These are phyloP conservation scores for Syngnathus scovelli DNA, from an alignment of 2,113 vertebrate species.

Conservation along the genomic window DNA sequence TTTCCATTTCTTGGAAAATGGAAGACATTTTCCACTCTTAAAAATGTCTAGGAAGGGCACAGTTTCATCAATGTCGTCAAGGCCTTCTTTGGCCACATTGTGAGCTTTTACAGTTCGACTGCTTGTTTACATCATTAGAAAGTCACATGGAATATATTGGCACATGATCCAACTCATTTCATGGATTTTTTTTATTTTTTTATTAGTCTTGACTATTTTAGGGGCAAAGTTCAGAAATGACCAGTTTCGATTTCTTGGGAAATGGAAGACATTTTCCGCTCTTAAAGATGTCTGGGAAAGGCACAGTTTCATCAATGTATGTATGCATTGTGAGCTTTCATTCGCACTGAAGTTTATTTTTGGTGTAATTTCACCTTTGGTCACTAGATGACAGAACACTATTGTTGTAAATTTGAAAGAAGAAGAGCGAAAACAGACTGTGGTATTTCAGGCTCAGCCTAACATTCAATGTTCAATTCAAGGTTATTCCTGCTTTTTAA, in stretches of 20 bases:
- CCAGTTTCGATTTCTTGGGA: constrained; percentile 22
- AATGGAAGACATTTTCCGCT: constrained; percentile 37
- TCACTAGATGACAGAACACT: too few relatives aligned
- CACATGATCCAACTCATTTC: too few relatives aligned
- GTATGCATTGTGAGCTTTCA: background rate
- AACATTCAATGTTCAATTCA: too few relatives aligned
- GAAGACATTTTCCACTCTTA: constrained; percentile 41
- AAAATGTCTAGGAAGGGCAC: constrained; percentile 13
- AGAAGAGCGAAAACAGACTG: too few relatives aligned
- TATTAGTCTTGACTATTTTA: constrained; percentile 13
- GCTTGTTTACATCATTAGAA: constrained; percentile 14
- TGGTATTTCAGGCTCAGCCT: too few relatives aligned
- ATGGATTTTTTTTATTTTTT: too few relatives aligned
- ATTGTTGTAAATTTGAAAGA: too few relatives aligned
- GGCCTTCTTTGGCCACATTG: background rate
- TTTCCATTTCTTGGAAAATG: constrained; percentile 24
- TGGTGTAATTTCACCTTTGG: too few relatives aligned
- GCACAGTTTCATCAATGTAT: constrained; percentile 26
- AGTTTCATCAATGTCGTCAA: constrained; percentile 30
- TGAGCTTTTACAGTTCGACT: constrained; percentile 27
- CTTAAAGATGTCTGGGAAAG: constrained; percentile 22
- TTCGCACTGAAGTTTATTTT: too few relatives aligned
- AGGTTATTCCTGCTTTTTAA: too few relatives aligned
- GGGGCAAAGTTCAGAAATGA: constrained; percentile 7
- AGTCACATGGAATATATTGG: background rate